Evolutionary conservation across 1,140 invertebrate genomes (phyloP), one percentile per base, ranked within the genome.

Genomic region (Helicoverpa armigera): DNA sequence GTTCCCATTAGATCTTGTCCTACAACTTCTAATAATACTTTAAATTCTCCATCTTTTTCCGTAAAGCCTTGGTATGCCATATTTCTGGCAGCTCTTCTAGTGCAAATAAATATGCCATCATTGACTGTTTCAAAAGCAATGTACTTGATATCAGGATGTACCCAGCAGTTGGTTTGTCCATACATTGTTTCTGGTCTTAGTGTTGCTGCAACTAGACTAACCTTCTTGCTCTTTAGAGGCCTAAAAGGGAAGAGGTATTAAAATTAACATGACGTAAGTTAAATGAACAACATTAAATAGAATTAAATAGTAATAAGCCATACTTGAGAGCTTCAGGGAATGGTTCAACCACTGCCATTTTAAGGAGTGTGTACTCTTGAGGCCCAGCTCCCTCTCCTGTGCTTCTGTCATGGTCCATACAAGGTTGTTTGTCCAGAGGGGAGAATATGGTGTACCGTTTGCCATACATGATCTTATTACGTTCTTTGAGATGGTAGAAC

Each of bases 101-200:
- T 99, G 83, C 97, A 98, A 67, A 99, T 96, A 91, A 98, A 99
- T 23, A 99, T 95, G 79, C 98, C 98, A 80, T 97, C 96, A 50
- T 96, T 96, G 9, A 96, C 94, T 5, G 96, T 96, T 87, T 97
- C 95, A 94, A 98, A 98, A 14, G 97, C 98, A 86, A 99, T 97
- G 89, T 99, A 99, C 81, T 97, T 97, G 85, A 99, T 98, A 87
- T 99, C 98, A 3, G 99, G 99, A 89, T 97, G 97, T 1, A 99
- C 91, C 99, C 99, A 99, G 92, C 99, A 99, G 92, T 99, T 99
- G 0, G 99, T 99, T 95, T 99, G 99, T 2, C 99, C 99, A 93
- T 99, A 99, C 99, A 99, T 99, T 1, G 99, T 99, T 95, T 99
- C 99, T 12, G 99, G 99, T 83, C 99, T 95, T 7, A 99, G 95